Evolutionary conservation across 1,140 invertebrate genomes (phyloP), one percentile per base, ranked within the genome.

Genomic region (Drosophila nigrodunni): DNA sequence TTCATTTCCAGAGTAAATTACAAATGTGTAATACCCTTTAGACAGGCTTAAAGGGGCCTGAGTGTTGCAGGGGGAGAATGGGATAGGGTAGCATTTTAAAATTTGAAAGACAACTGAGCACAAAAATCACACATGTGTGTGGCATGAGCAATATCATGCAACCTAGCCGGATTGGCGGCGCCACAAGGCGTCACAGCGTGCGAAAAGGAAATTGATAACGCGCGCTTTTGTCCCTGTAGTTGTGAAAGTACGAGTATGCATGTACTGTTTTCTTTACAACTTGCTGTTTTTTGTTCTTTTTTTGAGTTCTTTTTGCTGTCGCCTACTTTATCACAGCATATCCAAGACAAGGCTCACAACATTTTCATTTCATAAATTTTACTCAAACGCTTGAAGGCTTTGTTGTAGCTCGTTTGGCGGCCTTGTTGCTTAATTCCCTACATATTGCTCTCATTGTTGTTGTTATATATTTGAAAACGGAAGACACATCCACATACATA

Each of bases 331-430:
- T 68, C 71, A 69, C 47, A 47, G 30, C 34, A 69, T 47, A 61
- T 74, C 47, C 64, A 73, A 68, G 71, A 52, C 70, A 52, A 69
- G 71, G 65, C 65, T 60, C 68, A 57, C 69, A 69, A 61, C 71
- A 74, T 74, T 74, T 74, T 74, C 71, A 77, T 77, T 77, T 77
- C 70, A 73, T 77, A 73, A 73, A 77, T 74, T 77, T 74, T 64
- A 57, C 70, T 73, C 9, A 57, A 68, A 68, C 52, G 62, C 62
- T 52, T 47, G 62, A 58, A 66, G 58, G 59, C 59, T 25, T 58
- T 57, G 18, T 44, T 37, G 55, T 44, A 25, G 55, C 25, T 58
- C 55, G 39, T 58, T 65, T 44, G 47, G 11, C 21, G n/a, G 35
- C 37, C 60, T 64, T 52, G 47, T 65, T 69, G 71, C 65, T 74